Base-by-base conservation (phyloP, 2,113 vertebrate genomes). In the Hystrix brachyura region DNA sequence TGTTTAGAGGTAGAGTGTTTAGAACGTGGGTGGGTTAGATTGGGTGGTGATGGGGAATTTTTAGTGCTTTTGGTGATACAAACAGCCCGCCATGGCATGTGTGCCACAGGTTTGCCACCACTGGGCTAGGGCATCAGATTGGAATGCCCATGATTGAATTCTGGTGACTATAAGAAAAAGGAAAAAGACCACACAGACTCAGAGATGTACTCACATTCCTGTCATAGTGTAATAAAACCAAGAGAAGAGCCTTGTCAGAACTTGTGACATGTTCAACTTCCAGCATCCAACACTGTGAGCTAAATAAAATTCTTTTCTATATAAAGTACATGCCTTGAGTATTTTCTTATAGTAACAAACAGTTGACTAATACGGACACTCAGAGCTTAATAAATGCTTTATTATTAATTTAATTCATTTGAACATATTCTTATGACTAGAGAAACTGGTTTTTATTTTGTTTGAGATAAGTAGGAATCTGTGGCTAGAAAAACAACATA, bases 391-490 rank as follows among this genome's bases (percentile, higher is more conserved):
- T 60, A 90, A 69, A 21, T 29, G 46, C 4, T 81, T 59, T 92
- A 11, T 38, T 92, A 60, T 71, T 89, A 62, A 60, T 43, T 81
- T 91, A 85, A 94, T 64, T 91, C 4, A 51, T 67, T 67, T 82
- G 11, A 13, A 55, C 43, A 69, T 84, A 38, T 0, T 94, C 34
- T 38, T 65, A 59, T 3, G 27, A 71, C 12, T 29, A 87, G 60
- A 0, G 19, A 8, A 46, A 79, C 34, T 67, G 17, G 55, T 92
- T 86, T 91, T 46, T 7, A 80, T 1, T 90, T 78, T 57, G 21
- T 84, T 87, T 96, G 93, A 78, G 81, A n/a, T 69, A 46, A 83
- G 65, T 27, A 62, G 17, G 10, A 51, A 67, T 86, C 93, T 78
- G 79, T 55, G 32, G 13, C 34, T 87, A 87, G 32, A 94, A 87